Conservation (phyloP, 37 sponge, comb jelly and placozoan species). For the Aplysina aerophoba region DNA sequence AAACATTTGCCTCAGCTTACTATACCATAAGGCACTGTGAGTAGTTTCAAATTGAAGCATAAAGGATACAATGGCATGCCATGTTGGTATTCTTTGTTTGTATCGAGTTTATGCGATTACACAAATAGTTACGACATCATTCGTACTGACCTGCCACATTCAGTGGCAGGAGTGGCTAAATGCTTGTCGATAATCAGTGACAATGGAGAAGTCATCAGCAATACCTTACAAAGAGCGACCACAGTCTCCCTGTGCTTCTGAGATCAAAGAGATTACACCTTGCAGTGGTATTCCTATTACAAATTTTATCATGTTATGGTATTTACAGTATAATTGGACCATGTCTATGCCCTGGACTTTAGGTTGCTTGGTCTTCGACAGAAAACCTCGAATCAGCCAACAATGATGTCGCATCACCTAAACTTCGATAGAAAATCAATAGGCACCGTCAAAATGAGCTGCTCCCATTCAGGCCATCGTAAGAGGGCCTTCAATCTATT, state of each 20-base stretch:
- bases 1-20: too few relatives aligned
- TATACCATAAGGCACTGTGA: too few relatives aligned
- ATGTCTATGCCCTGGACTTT: constrained; percentile 44
- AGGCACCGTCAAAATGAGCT: constrained; percentile 20
- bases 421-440: neutral
- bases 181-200: too few relatives aligned
- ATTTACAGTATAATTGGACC: constrained; percentile 65
- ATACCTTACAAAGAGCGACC: too few relatives aligned
- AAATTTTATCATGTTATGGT: constrained; percentile 50
- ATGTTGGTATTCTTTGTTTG: too few relatives aligned
- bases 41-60: too few relatives aligned
- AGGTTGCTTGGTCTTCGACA: constrained; percentile 45
- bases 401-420: constrained; percentile 22
- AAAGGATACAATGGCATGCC: too few relatives aligned
- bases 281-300: constrained; percentile 59
- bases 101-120: too few relatives aligned
- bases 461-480: constrained; percentile 26
- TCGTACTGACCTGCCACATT: too few relatives aligned
- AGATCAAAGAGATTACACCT: constrained; percentile 56
- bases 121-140: too few relatives aligned
- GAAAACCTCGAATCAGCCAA: constrained; percentile 60
- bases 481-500: neutral
- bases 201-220: too few relatives aligned
- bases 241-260: constrained; percentile 47
- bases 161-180: too few relatives aligned